Conservation (phyloP, 30 jellyfish, hydroid and myxozoan species). For the Rhopilema esculentum region DNA sequence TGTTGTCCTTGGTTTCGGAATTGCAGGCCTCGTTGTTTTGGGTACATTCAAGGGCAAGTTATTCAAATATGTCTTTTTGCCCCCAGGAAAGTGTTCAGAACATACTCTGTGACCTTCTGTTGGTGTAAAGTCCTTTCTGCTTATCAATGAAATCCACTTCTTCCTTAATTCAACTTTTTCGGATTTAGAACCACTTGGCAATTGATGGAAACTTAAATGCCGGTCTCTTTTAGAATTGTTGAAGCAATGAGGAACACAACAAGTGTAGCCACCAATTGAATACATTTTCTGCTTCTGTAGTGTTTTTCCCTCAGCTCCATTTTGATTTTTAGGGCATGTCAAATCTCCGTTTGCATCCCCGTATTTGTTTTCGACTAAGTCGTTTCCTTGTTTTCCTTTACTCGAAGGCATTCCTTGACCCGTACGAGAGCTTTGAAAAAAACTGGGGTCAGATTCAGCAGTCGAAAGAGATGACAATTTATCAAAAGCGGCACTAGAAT, state of each 20-base stretch:
- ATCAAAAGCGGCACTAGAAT: neutral
- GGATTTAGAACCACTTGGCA: conserved; percentile 12
- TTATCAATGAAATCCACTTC: conserved; percentile 45
- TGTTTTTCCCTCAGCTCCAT: neutral
- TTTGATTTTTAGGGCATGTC: neutral
- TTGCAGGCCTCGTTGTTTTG: neutral
- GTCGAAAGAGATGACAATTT: conserved; percentile 11
- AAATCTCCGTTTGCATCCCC: neutral
- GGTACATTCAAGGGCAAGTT: neutral
- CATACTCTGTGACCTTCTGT: conserved; percentile 15
- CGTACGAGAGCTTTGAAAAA: conserved; percentile 9
- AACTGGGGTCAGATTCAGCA: conserved; percentile 30
- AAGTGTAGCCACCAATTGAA: conserved; percentile 28
- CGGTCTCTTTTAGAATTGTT: conserved; percentile 16
- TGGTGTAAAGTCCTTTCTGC: conserved; percentile 29
- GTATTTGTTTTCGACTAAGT: neutral
- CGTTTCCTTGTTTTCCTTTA: neutral
- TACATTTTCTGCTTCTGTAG: neutral
- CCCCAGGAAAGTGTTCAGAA: conserved; percentile 31
- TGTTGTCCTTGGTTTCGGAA: neutral
- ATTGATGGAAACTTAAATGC: neutral
- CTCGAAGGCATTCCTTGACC: conserved; percentile 23
- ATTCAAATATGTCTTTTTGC: conserved; percentile 6
- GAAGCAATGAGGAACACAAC: conserved; percentile 45
- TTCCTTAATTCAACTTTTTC: conserved; percentile 5